phyloP scores from a whole-genome alignment of 2,888 invertebrate species.

The Cepaea hortensis region DNA sequence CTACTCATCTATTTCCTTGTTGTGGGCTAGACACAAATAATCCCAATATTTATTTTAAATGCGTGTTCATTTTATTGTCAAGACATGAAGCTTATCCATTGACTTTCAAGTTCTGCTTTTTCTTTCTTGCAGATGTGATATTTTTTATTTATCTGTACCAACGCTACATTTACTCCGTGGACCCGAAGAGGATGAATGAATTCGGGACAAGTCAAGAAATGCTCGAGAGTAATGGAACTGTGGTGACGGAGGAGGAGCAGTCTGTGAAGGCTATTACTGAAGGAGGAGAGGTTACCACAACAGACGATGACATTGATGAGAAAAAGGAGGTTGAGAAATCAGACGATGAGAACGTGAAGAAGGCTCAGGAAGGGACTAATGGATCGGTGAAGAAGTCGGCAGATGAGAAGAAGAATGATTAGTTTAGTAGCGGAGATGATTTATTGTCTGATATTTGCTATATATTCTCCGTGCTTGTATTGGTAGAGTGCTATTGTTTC shows the following conservation, averaged over 20 bases:
- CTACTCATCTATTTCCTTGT: too few species aligned
- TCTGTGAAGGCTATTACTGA: slow-evolving; percentile 16
- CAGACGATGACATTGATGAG: neutral
- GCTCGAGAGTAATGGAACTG: slow-evolving; percentile 78
- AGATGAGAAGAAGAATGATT: slow-evolving; percentile 68
- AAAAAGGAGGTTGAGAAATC: slow-evolving; percentile 6
- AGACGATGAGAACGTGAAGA: slow-evolving; percentile 9
- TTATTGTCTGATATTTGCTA: neutral
- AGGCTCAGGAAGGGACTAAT: slow-evolving; percentile 12
- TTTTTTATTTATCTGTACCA: slow-evolving; percentile 99
- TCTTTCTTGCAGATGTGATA: slow-evolving; percentile 87
- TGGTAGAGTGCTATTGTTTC: neutral
- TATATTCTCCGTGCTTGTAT: slow-evolving; percentile 15
- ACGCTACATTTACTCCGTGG: slow-evolving; percentile 98
- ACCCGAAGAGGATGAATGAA: slow-evolving; percentile 95
- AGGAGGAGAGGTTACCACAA: slow-evolving; percentile 20
- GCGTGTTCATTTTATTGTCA: too few species aligned
- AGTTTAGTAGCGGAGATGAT: neutral
- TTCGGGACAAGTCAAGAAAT: slow-evolving; percentile 98
- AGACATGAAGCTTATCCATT: too few species aligned
- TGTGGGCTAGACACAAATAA: too few species aligned
- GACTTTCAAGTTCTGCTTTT: neutral
- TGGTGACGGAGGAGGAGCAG: neutral
- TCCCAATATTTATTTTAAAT: too few species aligned
- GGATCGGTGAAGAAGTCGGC: slow-evolving; percentile 54